Conservation (phyloP, 2,113 vertebrate species). For the Apeltes quadracus region DNA sequence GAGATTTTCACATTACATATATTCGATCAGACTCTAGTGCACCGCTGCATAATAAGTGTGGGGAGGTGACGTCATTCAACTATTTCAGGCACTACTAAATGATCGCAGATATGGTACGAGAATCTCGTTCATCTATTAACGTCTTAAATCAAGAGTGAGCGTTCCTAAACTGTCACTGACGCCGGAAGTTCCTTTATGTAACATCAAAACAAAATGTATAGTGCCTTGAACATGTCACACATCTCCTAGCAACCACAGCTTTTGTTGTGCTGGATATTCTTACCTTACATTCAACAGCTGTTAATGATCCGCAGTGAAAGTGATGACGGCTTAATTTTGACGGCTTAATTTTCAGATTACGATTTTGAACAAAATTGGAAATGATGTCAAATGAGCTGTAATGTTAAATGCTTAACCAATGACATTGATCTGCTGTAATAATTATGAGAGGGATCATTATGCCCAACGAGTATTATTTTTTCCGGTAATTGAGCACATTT, state of each 20-base stretch:
- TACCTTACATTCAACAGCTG: not conserved
- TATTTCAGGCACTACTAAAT: constrained; percentile 26
- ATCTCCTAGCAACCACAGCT: not conserved
- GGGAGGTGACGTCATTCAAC: constrained; percentile 31
- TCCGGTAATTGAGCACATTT: too few relatives aligned
- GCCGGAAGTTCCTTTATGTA: not conserved
- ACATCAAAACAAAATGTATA: constrained; percentile 39
- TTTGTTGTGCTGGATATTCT: not conserved
- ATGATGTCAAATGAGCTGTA: not conserved
- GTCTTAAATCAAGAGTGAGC: constrained; percentile 4
- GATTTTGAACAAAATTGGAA: not conserved
- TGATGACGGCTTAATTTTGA: not conserved
- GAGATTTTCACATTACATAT: not conserved
- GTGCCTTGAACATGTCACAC: not conserved
- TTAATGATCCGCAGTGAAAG: not conserved
- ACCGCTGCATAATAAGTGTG: too few relatives aligned
- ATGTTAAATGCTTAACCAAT: not conserved
- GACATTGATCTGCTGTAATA: too few relatives aligned
- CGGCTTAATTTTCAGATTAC: not conserved
- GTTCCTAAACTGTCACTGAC: not conserved
- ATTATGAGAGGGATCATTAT: too few relatives aligned
- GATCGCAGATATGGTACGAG: constrained; percentile 21
- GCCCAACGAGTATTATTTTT: too few relatives aligned
- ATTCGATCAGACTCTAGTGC: not conserved
- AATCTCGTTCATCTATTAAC: constrained; percentile 22